Evolutionary conservation across 2,797 vertebrate species (phyloP).

Genomic region (Onychomys torridus): DNA sequence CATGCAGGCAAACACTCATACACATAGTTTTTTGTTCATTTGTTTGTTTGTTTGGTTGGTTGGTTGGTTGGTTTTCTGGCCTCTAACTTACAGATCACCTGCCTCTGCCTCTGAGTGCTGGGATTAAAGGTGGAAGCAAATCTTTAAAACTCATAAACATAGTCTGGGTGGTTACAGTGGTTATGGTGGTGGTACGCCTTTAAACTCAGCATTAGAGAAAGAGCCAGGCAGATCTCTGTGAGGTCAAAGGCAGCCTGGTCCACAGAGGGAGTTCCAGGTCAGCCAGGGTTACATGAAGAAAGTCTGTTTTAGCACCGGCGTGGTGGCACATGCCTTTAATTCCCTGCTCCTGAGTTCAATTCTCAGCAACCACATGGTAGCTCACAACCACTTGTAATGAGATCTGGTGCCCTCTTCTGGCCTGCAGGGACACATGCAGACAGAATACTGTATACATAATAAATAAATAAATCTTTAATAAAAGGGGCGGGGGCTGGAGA

Average conservation of each 20-base stretch:
- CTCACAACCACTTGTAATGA: too few relatives aligned
- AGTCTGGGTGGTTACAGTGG: neutral
- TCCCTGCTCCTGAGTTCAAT: too few relatives aligned
- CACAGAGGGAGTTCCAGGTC: neutral
- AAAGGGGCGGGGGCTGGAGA: too few relatives aligned
- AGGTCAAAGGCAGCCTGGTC: neutral
- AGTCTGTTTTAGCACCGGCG: too few relatives aligned
- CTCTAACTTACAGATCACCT: neutral
- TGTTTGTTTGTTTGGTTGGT: neutral
- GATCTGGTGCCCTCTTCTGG: too few relatives aligned
- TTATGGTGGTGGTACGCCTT: neutral
- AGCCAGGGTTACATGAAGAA: neutral
- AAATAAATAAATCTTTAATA: too few relatives aligned
- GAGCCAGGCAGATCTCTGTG: neutral
- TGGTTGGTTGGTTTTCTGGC: neutral
- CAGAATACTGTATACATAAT: too few relatives aligned
- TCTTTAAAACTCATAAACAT: neutral
- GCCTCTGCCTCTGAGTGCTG: neutral
- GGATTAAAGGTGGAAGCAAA: neutral
- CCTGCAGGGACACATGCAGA: too few relatives aligned
- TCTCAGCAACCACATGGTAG: too few relatives aligned
- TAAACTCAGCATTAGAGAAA: neutral
- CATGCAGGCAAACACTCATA: too few relatives aligned
- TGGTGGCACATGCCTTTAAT: too few relatives aligned
- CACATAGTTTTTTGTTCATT: neutral